A percentile compares a stretch with the other conserved stretches of the same genome.
These are phyloP conservation scores for Parazoanthus darwini DNA, from an alignment of 92 coral and sea anemone genomes.

Conservation along the genomic window DNA sequence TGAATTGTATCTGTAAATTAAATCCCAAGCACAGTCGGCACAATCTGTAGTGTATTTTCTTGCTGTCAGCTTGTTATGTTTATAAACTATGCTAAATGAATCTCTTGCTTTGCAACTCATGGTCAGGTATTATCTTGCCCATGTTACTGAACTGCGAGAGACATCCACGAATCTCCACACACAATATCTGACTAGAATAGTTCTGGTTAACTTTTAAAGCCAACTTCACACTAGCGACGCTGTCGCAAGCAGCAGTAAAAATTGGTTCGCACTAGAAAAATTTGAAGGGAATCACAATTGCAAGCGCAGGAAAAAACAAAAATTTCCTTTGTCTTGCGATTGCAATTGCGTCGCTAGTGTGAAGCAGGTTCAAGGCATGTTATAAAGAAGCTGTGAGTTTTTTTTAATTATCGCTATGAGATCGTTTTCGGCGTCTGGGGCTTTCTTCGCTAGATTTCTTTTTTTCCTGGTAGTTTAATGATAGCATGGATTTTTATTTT, in stretches of 20 bases:
- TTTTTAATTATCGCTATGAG: background rate
- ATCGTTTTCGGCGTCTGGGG: background rate
- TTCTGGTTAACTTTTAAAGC: too few species aligned
- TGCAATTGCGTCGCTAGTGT: too few species aligned
- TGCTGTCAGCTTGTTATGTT: constrained; percentile 36
- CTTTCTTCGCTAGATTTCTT: background rate
- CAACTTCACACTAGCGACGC: too few species aligned
- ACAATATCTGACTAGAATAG: background rate
- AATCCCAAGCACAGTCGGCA: constrained; percentile 34
- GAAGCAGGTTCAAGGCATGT: too few species aligned
- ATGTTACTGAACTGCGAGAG: constrained; percentile 70
- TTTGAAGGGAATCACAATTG: too few species aligned
- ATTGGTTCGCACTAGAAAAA: too few species aligned
- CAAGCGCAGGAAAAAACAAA: too few species aligned
- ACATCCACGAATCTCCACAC: background rate
- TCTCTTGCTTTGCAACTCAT: constrained; percentile 76
- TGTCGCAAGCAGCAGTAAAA: too few species aligned
- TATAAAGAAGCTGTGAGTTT: too few species aligned
- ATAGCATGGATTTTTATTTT: too few species aligned
- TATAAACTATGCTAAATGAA: constrained; percentile 50
- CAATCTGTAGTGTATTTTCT: constrained; percentile 45
- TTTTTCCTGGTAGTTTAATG: too few species aligned
- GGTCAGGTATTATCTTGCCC: constrained; percentile 56
- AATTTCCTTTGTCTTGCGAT: too few species aligned
- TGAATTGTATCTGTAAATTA: background rate